Conservation (phyloP, 64 coral and sea anemone genomes). For the Astreopora myriophthalma region DNA sequence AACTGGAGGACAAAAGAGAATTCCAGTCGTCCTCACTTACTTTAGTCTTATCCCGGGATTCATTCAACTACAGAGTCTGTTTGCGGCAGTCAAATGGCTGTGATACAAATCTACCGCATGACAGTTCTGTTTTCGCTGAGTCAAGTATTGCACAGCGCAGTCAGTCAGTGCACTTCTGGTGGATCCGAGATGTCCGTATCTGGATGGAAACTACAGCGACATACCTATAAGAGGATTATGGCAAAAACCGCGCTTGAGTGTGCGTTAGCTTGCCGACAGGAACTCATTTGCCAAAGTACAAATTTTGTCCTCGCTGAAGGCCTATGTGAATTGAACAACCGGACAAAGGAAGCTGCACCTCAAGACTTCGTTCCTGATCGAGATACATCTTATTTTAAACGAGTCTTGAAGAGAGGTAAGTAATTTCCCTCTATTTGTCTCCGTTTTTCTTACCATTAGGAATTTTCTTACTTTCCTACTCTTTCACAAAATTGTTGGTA, state of each 20-base stretch:
- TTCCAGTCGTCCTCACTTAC: no score
- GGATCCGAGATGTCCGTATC: not conserved
- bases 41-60: not conserved
- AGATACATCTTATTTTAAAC: not conserved
- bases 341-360: slow-evolving; percentile 8
- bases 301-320: not conserved
- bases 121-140: not conserved
- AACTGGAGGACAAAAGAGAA: no score
- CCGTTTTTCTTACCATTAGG: not conserved
- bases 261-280: not conserved
- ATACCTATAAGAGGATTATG: not conserved
- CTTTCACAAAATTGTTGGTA: no score
- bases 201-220: not conserved
- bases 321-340: not conserved
- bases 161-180: not conserved
- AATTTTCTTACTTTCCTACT: no score
- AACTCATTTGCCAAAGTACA: not conserved
- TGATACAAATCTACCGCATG: not conserved
- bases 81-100: not conserved
- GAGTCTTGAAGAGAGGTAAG: not conserved
- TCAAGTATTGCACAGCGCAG: not conserved
- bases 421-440: not conserved
- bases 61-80: not conserved
- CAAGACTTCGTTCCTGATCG: not conserved
- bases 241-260: not conserved